Conservation (phyloP, 64 coral and sea anemone species). For the Porites lutea region DNA sequence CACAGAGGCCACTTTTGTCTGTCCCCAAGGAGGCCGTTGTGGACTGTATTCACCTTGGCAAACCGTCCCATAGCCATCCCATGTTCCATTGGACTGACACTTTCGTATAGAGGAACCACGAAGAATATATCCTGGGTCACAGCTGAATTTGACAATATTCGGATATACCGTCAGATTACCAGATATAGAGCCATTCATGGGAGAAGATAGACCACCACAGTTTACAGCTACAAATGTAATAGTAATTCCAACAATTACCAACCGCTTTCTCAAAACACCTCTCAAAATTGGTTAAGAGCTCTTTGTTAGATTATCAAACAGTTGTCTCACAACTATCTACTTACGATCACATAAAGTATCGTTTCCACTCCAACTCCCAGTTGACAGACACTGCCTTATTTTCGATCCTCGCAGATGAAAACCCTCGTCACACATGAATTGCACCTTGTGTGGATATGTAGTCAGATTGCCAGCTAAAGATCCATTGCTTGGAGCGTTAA, state of each 20-base stretch:
- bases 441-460: constrained; percentile 30
- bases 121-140: constrained; percentile 53
- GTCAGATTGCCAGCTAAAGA: neutral
- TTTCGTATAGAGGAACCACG: constrained; percentile 10
- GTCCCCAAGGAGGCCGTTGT: no score
- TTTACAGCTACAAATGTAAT: neutral
- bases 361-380: constrained; percentile 71
- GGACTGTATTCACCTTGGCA: constrained; percentile 5
- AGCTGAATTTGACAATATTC: constrained; percentile 35
- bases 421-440: constrained; percentile 40
- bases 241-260: neutral
- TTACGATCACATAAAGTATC: constrained; percentile 52
- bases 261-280: neutral
- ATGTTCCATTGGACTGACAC: constrained; percentile 36
- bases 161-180: constrained; percentile 54
- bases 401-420: constrained; percentile 24
- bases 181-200: constrained; percentile 31
- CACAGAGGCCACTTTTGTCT: no score
- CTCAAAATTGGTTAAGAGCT: neutral
- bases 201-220: constrained; percentile 37
- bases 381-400: constrained; percentile 31
- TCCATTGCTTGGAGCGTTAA: constrained; percentile 4
- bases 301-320: neutral
- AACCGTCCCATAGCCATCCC: constrained; percentile 29
- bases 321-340: neutral